These are phyloP conservation scores for Taeniopygia guttata DNA, from an alignment of 2,797 vertebrate species.

Conservation along the genomic window DNA sequence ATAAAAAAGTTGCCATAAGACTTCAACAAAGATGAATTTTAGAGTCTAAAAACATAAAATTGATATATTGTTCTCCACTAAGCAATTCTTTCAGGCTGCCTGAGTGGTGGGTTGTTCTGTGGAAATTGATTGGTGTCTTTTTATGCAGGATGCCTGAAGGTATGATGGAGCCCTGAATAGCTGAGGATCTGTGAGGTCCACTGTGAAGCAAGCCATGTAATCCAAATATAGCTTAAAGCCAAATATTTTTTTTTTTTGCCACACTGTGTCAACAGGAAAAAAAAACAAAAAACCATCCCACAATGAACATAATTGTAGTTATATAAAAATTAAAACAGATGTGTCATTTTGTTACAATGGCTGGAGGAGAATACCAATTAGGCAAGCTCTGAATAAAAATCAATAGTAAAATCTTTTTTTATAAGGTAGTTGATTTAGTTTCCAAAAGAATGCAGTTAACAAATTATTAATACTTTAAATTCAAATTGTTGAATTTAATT, in stretches of 20 bases:
- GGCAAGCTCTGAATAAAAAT: not conserved
- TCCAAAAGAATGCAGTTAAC: not conserved
- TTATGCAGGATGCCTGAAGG: not conserved
- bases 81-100: not conserved
- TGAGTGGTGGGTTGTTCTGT: not conserved
- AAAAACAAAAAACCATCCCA: not conserved
- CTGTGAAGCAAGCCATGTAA: not conserved
- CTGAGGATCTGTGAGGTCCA: not conserved
- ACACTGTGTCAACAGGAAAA: not conserved
- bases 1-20: not conserved
- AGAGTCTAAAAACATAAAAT: not conserved
- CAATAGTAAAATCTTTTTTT: not conserved
- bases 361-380: not conserved
- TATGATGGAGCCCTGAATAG: not conserved
- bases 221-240: not conserved
- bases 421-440: not conserved
- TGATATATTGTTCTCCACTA: not conserved
- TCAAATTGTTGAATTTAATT: not conserved
- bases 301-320: not conserved
- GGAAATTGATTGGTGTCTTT: not conserved
- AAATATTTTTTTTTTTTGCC: not conserved
- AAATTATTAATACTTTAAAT: not conserved
- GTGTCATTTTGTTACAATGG: not conserved
- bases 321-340: slow-evolving; percentile 6
- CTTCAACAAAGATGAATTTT: not conserved